Evolutionary conservation across 2,113 vertebrate species (phyloP).

Genomic region (Danionella cerebrum): DNA sequence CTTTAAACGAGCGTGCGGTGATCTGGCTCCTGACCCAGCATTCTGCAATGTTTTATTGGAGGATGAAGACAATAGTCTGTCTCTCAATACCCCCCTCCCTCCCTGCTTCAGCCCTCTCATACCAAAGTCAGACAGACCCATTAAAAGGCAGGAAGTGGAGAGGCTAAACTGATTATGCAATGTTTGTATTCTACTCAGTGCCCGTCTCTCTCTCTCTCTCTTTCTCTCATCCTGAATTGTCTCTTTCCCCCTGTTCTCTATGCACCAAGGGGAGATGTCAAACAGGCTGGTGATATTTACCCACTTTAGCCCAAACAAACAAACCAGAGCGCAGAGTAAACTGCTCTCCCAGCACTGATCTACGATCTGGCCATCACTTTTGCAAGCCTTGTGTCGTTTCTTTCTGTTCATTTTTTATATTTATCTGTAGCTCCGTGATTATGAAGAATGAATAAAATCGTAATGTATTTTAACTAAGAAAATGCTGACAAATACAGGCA

Average conservation of each 20-base stretch:
- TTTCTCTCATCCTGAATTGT: conserved; percentile 9
- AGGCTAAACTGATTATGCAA: conserved; percentile 39
- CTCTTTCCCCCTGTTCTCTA: conserved; percentile 10
- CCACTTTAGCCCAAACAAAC: conserved; percentile 38
- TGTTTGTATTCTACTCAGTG: conserved; percentile 38
- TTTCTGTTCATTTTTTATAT: too few species aligned
- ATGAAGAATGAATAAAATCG: too few species aligned
- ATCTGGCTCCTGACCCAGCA: conserved; percentile 7
- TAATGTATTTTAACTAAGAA: too few species aligned
- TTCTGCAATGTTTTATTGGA: conserved; percentile 18
- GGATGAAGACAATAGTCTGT: neutral
- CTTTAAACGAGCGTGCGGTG: neutral
- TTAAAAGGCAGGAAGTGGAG: conserved; percentile 41
- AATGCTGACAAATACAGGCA: too few species aligned
- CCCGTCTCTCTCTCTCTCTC: neutral
- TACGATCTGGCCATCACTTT: neutral
- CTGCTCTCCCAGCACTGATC: conserved; percentile 16
- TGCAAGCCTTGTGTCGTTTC: too few species aligned
- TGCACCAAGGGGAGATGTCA: conserved; percentile 31
- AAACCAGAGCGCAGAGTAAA: conserved; percentile 23
- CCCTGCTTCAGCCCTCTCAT: neutral
- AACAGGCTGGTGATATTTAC: conserved; percentile 42
- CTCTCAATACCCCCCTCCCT: neutral
- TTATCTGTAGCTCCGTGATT: too few species aligned
- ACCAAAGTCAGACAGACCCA: conserved; percentile 31